phyloP scores from a whole-genome alignment of 2,113 vertebrate species.

The Pituophis catenifer region DNA sequence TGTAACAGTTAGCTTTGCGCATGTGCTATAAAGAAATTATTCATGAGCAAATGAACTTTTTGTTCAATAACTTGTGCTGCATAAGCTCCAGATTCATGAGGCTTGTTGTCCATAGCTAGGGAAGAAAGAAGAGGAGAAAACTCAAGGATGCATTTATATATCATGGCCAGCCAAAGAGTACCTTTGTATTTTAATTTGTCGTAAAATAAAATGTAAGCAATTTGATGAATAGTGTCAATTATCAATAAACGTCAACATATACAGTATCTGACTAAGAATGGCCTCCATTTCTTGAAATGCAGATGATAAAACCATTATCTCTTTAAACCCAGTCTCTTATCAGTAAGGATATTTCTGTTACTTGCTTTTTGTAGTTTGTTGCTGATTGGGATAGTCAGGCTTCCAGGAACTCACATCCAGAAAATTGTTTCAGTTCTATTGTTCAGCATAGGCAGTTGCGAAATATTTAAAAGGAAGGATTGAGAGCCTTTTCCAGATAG shows the following conservation, averaged over 20 bases:
- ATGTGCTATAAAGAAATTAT: slow-evolving; percentile 45
- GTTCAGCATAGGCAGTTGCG: neutral
- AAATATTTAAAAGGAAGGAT: neutral
- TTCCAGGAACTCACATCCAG: neutral
- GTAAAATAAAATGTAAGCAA: neutral
- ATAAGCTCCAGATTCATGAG: slow-evolving; percentile 25
- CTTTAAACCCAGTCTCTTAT: neutral
- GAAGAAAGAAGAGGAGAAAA: slow-evolving; percentile 21
- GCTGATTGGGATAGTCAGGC: neutral
- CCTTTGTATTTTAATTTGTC: neutral
- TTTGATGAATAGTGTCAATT: neutral
- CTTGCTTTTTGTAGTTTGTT: neutral
- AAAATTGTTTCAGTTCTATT: neutral
- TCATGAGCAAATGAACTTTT: slow-evolving; percentile 48
- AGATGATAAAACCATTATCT: neutral
- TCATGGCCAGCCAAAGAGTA: neutral
- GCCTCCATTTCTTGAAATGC: slow-evolving; percentile 11
- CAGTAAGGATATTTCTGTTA: slow-evolving; percentile 1
- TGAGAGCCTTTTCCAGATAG: neutral
- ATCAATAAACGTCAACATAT: neutral
- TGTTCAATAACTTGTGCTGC: slow-evolving; percentile 23
- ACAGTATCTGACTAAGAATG: neutral
- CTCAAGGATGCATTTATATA: slow-evolving; percentile 24
- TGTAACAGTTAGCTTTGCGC: slow-evolving; percentile 43
- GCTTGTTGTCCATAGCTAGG: slow-evolving; percentile 27